Base-by-base conservation (phyloP, 2,113 vertebrate species). In the Aspiorhynchus laticeps region DNA sequence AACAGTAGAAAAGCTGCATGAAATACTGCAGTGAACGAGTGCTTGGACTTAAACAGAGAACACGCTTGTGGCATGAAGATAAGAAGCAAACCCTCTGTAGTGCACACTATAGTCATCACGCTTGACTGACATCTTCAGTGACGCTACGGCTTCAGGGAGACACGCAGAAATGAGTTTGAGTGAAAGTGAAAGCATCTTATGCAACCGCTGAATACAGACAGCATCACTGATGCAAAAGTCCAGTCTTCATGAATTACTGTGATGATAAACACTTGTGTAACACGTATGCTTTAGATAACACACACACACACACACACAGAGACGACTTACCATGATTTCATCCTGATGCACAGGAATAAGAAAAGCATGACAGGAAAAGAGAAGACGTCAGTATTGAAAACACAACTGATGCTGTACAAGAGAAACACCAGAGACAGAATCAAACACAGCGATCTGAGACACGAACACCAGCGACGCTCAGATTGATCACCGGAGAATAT, bases 301-400 rank as follows among this genome's bases (percentile, higher is more conserved):
- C 53, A 65, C 51, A 71, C n/a, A n/a, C n/a, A n/a, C n/a, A n/a
- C n/a, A n/a, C n/a, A n/a, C n/a, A n/a, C n/a, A n/a, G n/a, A n/a
- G 43, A 56, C 79, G 85, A 95, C 94, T 95, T 87, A 95, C 94
- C 94, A 95, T 95, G 90, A 94, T 93, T 89, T 95, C 94, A 92
- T 95, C 94, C 94, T 95, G 59, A 85, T 51, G 38, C 31, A n/a
- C 38, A 83, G 51, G 63, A 56, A 90, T 63, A 88, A 89, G 87
- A 89, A 51, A 59, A 12, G 91, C 38, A 84, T 48, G 7, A 53
- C 1, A 41, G 77, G 6, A 14, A 21, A 28, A 46, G 46, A 51
- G 28, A 8, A 78, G 0, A 17, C 2, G 15, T 31, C 46, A 21
- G 31, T 78, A 11, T 46, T 19, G 8, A 26, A 28, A 31, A 65